Evolutionary conservation across 2,888 invertebrate genomes (phyloP), one percentile per base, ranked within the genome.

Genomic region (Agrotis clavis): DNA sequence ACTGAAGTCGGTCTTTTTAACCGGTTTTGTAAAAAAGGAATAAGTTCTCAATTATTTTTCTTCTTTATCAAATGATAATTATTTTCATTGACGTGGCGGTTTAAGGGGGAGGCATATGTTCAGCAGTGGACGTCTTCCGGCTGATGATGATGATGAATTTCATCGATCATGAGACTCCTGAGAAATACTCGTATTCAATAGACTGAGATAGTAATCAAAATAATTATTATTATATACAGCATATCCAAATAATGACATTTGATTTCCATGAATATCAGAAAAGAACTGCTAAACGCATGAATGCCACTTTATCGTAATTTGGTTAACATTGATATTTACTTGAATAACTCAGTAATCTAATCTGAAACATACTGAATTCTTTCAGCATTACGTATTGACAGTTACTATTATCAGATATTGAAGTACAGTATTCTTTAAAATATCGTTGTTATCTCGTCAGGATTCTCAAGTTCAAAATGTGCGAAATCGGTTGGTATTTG

Each of bases 301-400:
- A 3, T 30, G 30, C 30, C 30, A 30, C 25, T 25, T 25, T 25
- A 25, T 14, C 4, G 14, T 54, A n/a, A 59, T 54, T 54, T 50
- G 11, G 25, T 13, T 57, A 14, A 45, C 21, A 71, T 56, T 71
- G 19, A 25, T 4, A 41, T 41, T 53, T 19, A 77, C 62, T 50
- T 78, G 54, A 74, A 54, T 56, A 64, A 18, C 65, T 18, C 14
- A 7, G 16, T 61, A 75, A 79, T 83, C 75, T 81, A 70, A 81
- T 81, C 81, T 64, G 0, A 5, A 56, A 57, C 25, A 30, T 30
- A 65, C 35, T 56, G 72, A 79, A 82, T 83, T 79, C 80, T 65
- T 81, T 66, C 41, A 1, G 6, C 18, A 9, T 67, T 53, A 67
- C 59, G 56, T 62, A 77, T 77, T 41, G 30, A 45, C 19, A 21